Base-by-base conservation (phyloP, 2,888 invertebrate species). In the Isotomurus palustris region DNA sequence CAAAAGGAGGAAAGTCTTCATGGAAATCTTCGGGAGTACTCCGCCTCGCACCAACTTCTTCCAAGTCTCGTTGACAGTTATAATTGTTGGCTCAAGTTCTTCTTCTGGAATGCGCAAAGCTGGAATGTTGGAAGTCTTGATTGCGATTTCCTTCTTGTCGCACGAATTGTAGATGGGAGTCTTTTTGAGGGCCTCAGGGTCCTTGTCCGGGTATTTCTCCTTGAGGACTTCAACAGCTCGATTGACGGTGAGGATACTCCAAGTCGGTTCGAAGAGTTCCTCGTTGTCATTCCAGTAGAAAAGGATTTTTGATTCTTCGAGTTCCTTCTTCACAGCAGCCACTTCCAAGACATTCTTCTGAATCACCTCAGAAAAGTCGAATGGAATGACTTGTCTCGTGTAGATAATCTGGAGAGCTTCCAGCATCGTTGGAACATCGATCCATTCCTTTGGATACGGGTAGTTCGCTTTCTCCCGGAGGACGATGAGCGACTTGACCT, bases 311-410 rank as follows among this genome's bases (percentile, higher is more conserved):
- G 22, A 19, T n/a, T 43, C 21, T 17, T n/a, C 1, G 25, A 56
- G 29, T 2, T 1, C 4, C 6, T 29, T 14, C 32, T 27, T 38
- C 2, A 50, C 19, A 19, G 21, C 35, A 1, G 1, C 10, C 10
- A 27, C 35, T 1, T 6, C 21, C 8, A 21, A 27, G 4, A 56
- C 25, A 22, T 29, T 44, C 19, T 43, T 22, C 2, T 35, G 41
- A n/a, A 56, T n/a, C 19, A 43, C 22, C 32, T 43, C 27, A 24
- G 28, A n/a, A 24, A 56, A 56, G 21, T 56, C 56, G 6, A 29
- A 17, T 10, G 56, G 56, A 3, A 56, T 25, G 2, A 19, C n/a
- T 3, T 25, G 8, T 27, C 43, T 25, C 3, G 40, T 25, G 17
- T 2, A 22, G 12, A 50, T 24, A 1, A 50, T 56, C n/a, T 56